Base-by-base conservation (phyloP, 2,113 vertebrate species). In the Sylvilagus bachmani region DNA sequence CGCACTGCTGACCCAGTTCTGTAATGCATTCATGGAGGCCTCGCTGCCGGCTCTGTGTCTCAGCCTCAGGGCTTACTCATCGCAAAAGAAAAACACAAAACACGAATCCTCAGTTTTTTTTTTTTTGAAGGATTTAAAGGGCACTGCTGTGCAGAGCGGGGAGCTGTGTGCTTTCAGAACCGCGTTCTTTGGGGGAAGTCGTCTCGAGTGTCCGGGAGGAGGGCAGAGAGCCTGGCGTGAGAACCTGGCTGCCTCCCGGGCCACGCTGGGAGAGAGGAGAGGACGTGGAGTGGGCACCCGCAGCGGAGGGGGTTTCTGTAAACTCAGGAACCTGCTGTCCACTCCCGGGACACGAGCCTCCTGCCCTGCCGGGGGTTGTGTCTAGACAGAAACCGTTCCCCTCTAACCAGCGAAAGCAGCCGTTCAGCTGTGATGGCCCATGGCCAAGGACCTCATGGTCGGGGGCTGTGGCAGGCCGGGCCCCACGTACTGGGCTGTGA, bases 51-150 rank as follows among this genome's bases (percentile, higher is more conserved):
- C 78, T 84, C 61, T 73, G n/a, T 25, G 31, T 24, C 55, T 53
- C 73, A 81, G 38, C 61, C 53, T 89, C 67, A 11, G 55, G 80
- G 6, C 61, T 10, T 71, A 12, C 12, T 27, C 1, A 10, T 22
- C 55, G 51, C 6, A n/a, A 91, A 80, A 73, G 89, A 75, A 80
- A 90, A 94, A 36, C 88, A 62, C 38, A 55, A 55, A 55, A 58
- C 10, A 58, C 87, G 38, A 69, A 67, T 70, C 9, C 62, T 49
- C 24, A 67, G 81, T 17, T n/a, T 21, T 80, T 79, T n/a, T 10
- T 38, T 44, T 44, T 44, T 44, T 5, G 70, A 92, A 82, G 94
- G 64, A 77, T 74, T 93, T 86, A 90, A 89, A 90, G 61, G 78
- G 33, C 31, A 1, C 70, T 44, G 44, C 55, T 58, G 55, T 58